phyloP scores from a whole-genome alignment of 2,888 invertebrate species.

The Cantharis lateralis region DNA sequence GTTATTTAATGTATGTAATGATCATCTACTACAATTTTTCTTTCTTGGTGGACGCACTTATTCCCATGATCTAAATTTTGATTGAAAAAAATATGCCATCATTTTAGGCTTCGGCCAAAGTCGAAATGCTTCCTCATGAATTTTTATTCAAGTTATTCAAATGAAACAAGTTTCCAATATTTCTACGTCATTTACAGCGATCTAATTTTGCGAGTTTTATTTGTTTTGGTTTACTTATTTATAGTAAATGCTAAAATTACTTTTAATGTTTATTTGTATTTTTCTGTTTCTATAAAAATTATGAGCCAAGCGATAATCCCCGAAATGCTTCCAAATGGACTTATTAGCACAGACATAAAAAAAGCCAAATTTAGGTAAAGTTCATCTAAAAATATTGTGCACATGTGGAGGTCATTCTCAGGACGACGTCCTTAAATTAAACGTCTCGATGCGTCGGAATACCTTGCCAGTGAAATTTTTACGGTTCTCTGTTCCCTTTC shows the following conservation, averaged over 20 bases:
- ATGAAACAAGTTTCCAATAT: background rate
- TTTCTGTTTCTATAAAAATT: background rate
- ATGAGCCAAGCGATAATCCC: background rate
- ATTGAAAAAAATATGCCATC: background rate
- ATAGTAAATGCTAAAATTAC: background rate
- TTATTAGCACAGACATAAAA: constrained; percentile 13
- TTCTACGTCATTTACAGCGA: background rate
- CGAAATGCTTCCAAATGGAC: background rate
- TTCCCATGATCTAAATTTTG: background rate
- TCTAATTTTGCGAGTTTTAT: background rate
- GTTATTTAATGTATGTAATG: background rate
- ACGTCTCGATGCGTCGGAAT: constrained; percentile 7
- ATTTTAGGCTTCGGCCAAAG: background rate
- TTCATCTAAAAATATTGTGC: constrained; percentile 26
- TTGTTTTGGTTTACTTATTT: background rate
- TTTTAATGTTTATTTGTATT: background rate
- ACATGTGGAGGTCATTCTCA: constrained; percentile 26
- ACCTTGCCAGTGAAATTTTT: background rate
- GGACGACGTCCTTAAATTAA: constrained; percentile 7
- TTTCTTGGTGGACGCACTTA: background rate
- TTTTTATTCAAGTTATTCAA: background rate
- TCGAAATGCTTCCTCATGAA: background rate
- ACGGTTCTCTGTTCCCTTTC: background rate
- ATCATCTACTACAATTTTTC: background rate
- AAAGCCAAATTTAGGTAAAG: constrained; percentile 31